Evolutionary conservation across 1,140 invertebrate genomes (phyloP).

Genomic region (Drosophila teissieri): DNA sequence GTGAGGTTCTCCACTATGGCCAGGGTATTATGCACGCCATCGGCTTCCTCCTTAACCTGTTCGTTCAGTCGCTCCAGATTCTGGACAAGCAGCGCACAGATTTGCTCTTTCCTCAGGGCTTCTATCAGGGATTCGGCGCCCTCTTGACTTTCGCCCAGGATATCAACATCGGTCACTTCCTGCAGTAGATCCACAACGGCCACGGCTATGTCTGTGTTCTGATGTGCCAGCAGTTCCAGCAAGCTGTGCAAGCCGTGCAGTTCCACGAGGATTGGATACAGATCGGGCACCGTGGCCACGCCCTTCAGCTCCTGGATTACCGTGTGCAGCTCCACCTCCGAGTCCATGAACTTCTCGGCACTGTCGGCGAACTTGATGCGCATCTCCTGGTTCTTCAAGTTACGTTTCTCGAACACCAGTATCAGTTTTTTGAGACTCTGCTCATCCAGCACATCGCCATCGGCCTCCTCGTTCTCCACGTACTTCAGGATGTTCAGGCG

Average conservation of each 20-base stretch:
- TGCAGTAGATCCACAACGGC: conserved; percentile 93
- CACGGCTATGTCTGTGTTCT: conserved; percentile 97
- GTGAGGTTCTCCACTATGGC: conserved; percentile 96
- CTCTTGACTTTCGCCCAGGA: conserved; percentile 95
- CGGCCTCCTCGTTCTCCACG: conserved; percentile 92
- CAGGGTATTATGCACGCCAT: conserved; percentile 98
- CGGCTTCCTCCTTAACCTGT: conserved; percentile 95
- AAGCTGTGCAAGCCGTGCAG: conserved; percentile 94
- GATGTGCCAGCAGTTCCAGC: conserved; percentile 97
- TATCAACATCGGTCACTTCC: conserved; percentile 98
- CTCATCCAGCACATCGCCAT: conserved; percentile 94
- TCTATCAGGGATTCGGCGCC: conserved; percentile 92
- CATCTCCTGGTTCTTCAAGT: conserved; percentile 98
- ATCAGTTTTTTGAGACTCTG: conserved; percentile 94
- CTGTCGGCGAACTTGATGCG: conserved; percentile 99
- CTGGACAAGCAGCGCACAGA: conserved; percentile 95
- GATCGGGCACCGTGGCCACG: conserved; percentile 97
- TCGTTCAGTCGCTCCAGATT: conserved; percentile 98
- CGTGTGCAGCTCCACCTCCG: conserved; percentile 97
- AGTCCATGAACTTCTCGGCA: conserved; percentile 99
- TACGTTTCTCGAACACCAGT: conserved; percentile 96
- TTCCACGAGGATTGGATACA: conserved; percentile 96
- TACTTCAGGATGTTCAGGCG: conserved; percentile 92
- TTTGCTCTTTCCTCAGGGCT: conserved; percentile 93
- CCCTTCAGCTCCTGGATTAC: conserved; percentile 96